Evolutionary conservation across 2,888 invertebrate genomes (phyloP).

Genomic region (Xylota segnis): DNA sequence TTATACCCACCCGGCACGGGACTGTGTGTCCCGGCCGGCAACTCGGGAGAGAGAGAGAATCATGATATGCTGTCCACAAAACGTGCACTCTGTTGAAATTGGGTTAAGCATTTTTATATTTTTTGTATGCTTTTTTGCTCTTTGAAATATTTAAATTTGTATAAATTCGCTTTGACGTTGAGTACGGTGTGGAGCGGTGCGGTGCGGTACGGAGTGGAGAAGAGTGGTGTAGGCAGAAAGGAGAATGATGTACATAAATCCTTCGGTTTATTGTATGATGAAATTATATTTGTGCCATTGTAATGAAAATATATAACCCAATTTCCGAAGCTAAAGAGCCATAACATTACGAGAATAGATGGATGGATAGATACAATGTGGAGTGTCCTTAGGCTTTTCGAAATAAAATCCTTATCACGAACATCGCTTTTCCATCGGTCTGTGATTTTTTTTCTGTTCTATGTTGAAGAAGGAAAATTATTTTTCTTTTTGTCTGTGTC

Average conservation of each 20-base stretch:
- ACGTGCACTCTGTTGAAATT: constrained; percentile 63
- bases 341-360: constrained; percentile 44
- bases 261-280: constrained; percentile 70
- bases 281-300: constrained; percentile 74
- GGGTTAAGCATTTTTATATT: constrained; percentile 61
- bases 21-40: neutral
- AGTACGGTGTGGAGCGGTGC: neutral
- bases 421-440: constrained; percentile 39
- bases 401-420: constrained; percentile 56
- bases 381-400: constrained; percentile 15
- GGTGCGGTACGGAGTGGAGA: neutral
- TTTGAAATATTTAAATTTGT: constrained; percentile 72
- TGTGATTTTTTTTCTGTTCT: neutral
- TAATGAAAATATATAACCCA: constrained; percentile 71
- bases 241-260: constrained; percentile 60
- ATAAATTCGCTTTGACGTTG: constrained; percentile 58
- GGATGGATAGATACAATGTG: constrained; percentile 42
- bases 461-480: neutral
- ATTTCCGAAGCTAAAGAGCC: constrained; percentile 66
- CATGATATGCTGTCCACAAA: constrained; percentile 47
- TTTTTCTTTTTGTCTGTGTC: constrained; percentile 6
- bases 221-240: neutral
- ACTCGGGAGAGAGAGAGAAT: constrained; percentile 15
- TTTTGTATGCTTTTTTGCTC: constrained; percentile 7
- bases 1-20: constrained; percentile 9